These are phyloP conservation scores for Trichogramma dendrolimi DNA, from an alignment of 2,888 invertebrate genomes.

Conservation along the genomic window DNA sequence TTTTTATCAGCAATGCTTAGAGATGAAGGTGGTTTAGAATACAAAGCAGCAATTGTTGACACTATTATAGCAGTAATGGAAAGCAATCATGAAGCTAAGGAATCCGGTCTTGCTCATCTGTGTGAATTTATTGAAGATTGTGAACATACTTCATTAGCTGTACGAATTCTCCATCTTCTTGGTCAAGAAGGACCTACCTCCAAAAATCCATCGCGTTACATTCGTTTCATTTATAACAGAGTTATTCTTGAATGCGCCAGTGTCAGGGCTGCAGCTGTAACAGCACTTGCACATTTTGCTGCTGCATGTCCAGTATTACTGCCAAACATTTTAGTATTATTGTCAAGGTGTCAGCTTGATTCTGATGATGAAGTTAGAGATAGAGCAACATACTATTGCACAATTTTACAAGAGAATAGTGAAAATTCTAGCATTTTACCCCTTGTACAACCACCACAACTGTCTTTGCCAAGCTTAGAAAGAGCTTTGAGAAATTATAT, in stretches of 20 bases:
- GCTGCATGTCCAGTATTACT: conserved; percentile 87
- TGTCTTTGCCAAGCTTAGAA: conserved; percentile 79
- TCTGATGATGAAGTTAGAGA: conserved; percentile 98
- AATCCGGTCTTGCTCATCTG: conserved; percentile 90
- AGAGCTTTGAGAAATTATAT: conserved; percentile 80
- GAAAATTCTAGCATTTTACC: conserved; percentile 41
- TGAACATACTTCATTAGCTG: conserved; percentile 94
- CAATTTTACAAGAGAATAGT: conserved; percentile 65
- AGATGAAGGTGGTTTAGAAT: conserved; percentile 95
- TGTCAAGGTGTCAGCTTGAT: conserved; percentile 88
- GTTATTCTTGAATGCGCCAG: conserved; percentile 95
- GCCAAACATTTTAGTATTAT: conserved; percentile 77
- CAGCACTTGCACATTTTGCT: conserved; percentile 96
- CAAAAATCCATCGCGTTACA: conserved; percentile 83
- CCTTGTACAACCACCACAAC: conserved; percentile 45
- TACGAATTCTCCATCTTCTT: conserved; percentile 89
- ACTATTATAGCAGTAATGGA: conserved; percentile 97
- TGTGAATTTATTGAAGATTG: conserved; percentile 99
- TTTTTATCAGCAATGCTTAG: conserved; percentile 96
- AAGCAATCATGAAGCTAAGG: conserved; percentile 96
- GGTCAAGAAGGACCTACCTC: conserved; percentile 97
- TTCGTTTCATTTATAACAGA: conserved; percentile 80
- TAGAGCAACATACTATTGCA: conserved; percentile 92
- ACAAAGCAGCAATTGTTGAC: conserved; percentile 97
- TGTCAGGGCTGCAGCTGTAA: conserved; percentile 94